Evolutionary conservation across 2,797 vertebrate genomes (phyloP), one percentile per base, ranked within the genome.

Genomic region (Eremophila alpestris): DNA sequence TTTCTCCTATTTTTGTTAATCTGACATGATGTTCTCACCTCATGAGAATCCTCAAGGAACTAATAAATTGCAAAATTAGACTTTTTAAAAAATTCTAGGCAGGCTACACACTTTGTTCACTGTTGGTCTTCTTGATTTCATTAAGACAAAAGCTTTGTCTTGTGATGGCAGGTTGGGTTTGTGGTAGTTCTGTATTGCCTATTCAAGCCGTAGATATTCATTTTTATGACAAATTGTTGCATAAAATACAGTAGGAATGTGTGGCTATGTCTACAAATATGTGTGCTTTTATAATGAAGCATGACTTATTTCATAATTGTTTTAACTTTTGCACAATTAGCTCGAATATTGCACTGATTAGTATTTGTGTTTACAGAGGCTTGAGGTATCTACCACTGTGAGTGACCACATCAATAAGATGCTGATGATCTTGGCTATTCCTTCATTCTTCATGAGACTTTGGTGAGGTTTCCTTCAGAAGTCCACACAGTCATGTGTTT

Each of bases 131-230:
- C 5, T 20, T 69, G n/a, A 19, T 79, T 76, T 70, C 19, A 15
- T 55, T 41, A 30, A 65, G 26, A n/a, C 10, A 22, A 13, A 63
- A 68, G 21, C 17, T 48, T 64, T 40, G 4, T 59, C 15, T 69
- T 65, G 6, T 63, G 7, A 13, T 1, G 9, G 19, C 4, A 10
- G 19, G 3, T 68, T 71, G 11, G 30, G 11, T 55, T 77, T 77
- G 18, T 32, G 7, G 27, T 87, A 22, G 11, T 40, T 89, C 22
- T 51, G 5, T 75, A 19, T 21, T 26, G 9, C 13, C 10, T 64
- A 3, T 24, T 69, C 17, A 36, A 2, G 22, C 1, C 2, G 1
- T 38, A 70, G 48, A 21, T 51, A 8, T 10, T 76, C 2, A 17
- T 51, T 80, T 88, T 78, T 46, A 40, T 11, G 27, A 34, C 21